Evolutionary conservation across 2,888 invertebrate species (phyloP).

Genomic region (Plutella xylostella): DNA sequence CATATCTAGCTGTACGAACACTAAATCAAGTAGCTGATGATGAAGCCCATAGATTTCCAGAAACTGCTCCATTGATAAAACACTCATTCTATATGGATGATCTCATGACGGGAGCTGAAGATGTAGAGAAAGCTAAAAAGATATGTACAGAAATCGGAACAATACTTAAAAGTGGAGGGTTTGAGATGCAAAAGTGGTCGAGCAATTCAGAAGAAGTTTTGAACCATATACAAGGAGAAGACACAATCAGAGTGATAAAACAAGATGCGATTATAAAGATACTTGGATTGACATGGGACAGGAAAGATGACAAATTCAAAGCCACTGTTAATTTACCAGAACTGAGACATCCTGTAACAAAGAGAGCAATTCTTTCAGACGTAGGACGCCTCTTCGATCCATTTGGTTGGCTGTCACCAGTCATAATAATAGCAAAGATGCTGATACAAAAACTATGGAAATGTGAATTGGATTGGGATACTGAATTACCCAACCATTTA

Average conservation of each 20-base stretch:
- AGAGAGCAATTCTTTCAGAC: conserved; percentile 13
- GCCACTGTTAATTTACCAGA: conserved; percentile 10
- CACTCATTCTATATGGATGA: conserved; percentile 16
- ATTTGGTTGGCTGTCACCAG: conserved; percentile 17
- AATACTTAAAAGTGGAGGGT: conserved; percentile 22
- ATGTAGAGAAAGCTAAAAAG: conserved; percentile 12
- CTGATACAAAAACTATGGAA: conserved; percentile 4
- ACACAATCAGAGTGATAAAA: conserved; percentile 11
- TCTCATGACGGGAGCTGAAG: conserved; percentile 16
- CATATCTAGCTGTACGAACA: conserved; percentile 20
- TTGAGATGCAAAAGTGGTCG: conserved; percentile 23
- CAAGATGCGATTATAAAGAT: conserved; percentile 13
- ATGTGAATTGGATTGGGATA: conserved; percentile 15
- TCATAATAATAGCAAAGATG: conserved; percentile 15
- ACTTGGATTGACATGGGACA: conserved; percentile 14
- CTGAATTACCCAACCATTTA: conserved; percentile 12
- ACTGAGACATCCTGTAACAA: conserved; percentile 7
- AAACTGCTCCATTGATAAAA: conserved; percentile 6
- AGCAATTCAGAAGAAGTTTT: conserved; percentile 17
- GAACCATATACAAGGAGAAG: conserved; percentile 5
- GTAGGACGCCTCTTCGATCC: conserved; percentile 16
- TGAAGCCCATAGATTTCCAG: conserved; percentile 11
- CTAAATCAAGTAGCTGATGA: conserved; percentile 17
- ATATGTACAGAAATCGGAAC: conserved; percentile 17
- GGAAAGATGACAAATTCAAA: conserved; percentile 11